These are phyloP conservation scores for Argyra leucocephala DNA, from an alignment of 2,888 invertebrate genomes.

Conservation along the genomic window DNA sequence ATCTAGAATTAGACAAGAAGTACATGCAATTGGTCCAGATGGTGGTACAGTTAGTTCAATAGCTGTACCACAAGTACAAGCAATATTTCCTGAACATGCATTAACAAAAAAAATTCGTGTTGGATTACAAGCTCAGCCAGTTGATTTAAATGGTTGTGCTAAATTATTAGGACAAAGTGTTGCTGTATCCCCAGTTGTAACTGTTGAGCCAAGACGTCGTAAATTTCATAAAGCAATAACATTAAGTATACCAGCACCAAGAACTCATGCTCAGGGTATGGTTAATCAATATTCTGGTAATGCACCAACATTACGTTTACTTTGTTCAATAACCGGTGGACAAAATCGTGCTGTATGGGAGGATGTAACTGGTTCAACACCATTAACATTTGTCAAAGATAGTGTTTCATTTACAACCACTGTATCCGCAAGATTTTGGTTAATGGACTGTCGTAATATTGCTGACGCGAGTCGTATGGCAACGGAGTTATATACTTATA, in stretches of 20 bases:
- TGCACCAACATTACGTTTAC: slow-evolving; percentile 75
- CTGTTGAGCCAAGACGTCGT: slow-evolving; percentile 91
- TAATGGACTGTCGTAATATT: slow-evolving; percentile 95
- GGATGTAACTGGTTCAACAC: slow-evolving; percentile 97
- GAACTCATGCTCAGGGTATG: slow-evolving; percentile 56
- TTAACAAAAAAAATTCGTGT: slow-evolving; percentile 99
- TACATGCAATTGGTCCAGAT: slow-evolving; percentile 92
- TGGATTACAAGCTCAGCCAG: slow-evolving; percentile 93
- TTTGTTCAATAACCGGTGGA: slow-evolving; percentile 94
- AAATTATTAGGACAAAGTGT: slow-evolving; percentile 91
- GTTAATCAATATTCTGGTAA: slow-evolving; percentile 73
- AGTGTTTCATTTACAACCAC: slow-evolving; percentile 98
- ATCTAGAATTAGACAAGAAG: slow-evolving; percentile 89
- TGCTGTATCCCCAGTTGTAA: slow-evolving; percentile 94
- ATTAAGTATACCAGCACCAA: slow-evolving; percentile 83
- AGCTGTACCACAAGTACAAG: slow-evolving; percentile 78
- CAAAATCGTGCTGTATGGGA: slow-evolving; percentile 97
- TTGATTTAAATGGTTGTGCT: slow-evolving; percentile 70
- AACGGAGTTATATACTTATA: slow-evolving; percentile 83
- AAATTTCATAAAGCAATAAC: slow-evolving; percentile 99
- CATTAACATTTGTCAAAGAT: slow-evolving; percentile 90
- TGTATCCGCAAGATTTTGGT: slow-evolving; percentile 94
- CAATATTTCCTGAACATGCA: slow-evolving; percentile 85
- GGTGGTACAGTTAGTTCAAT: slow-evolving; percentile 94
- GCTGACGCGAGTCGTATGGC: slow-evolving; percentile 93